Evolutionary conservation across 2,113 vertebrate genomes (phyloP), one percentile per base, ranked within the genome.

Genomic region (Recurvirostra avosetta): DNA sequence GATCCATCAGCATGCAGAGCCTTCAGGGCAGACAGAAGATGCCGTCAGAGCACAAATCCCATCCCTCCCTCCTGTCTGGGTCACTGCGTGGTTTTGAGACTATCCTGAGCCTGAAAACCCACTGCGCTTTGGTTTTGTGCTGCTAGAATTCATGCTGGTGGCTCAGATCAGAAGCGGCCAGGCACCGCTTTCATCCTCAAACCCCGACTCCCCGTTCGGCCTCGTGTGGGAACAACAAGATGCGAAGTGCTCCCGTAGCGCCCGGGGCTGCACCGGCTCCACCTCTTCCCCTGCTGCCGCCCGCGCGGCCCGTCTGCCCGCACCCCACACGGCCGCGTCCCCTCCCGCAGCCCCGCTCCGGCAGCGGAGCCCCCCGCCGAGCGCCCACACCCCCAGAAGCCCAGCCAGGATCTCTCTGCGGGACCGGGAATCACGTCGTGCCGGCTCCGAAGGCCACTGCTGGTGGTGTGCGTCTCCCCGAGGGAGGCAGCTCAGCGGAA

Each of bases 401-500:
- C 12, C 4, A n/a, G 10, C 15, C 41, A 45, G 55, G 55, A 40
- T 43, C 72, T 9, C 1, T 40, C 38, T 15, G 49, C 2, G 5
- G 53, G 66, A 6, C 29, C 0, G 0, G 59, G 53, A 21, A 11
- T 23, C 13, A 1, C 1, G 0, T 4, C 1, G 0, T 5, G 8
- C 47, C 29, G 4, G 17, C 73, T 83, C 81, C 34, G 12, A 17
- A 70, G n/a, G 40, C 62, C 29, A 0, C 6, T 66, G 45, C 65
- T 23, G 25, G 26, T 12, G 4, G 8, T 1, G 1, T 5, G n/a
- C 8, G 3, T 30, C 83, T 47, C 40, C 62, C 58, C 40, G 9
- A 0, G 47, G 63, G 19, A 8, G 2, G 1, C 23, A 15, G 40
- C 53, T 32, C 53, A 1, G 78, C 85, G 70, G 58, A 47, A 14